These are phyloP conservation scores for Heliconius melpomene DNA, from an alignment of 1,140 invertebrate genomes.

Conservation along the genomic window DNA sequence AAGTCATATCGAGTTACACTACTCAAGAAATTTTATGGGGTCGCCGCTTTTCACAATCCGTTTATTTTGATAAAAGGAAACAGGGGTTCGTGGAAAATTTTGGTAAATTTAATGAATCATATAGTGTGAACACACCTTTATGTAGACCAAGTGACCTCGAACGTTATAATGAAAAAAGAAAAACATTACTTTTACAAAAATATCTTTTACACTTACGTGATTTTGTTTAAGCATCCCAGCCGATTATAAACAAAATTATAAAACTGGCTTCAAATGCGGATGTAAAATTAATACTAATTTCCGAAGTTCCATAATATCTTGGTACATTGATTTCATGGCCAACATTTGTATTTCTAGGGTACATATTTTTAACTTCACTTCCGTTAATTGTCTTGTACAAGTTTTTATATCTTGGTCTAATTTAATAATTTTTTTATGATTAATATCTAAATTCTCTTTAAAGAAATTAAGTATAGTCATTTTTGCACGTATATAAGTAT, in stretches of 20 bases:
- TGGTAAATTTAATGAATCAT: slow-evolving; percentile 88
- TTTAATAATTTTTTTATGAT: slow-evolving; percentile 48
- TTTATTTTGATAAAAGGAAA: slow-evolving; percentile 89
- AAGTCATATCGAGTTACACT: slow-evolving; percentile 84
- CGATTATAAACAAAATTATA: not conserved
- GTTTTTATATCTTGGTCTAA: slow-evolving; percentile 48
- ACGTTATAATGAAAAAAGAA: slow-evolving; percentile 74
- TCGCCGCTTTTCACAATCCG: slow-evolving; percentile 84
- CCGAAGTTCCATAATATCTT: slow-evolving; percentile 61
- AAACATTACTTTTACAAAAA: slow-evolving; percentile 15
- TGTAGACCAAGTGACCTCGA: slow-evolving; percentile 88
- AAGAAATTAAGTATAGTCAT: slow-evolving; percentile 41
- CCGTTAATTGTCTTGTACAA: slow-evolving; percentile 46
- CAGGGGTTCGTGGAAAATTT: slow-evolving; percentile 93
- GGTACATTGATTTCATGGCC: slow-evolving; percentile 52
- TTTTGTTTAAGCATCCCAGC: not conserved
- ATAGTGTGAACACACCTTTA: slow-evolving; percentile 90
- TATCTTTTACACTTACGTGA: slow-evolving; percentile 25
- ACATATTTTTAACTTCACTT: slow-evolving; percentile 52
- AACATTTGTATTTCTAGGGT: slow-evolving; percentile 52
- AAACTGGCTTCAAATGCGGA: slow-evolving; percentile 46
- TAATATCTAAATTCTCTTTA: slow-evolving; percentile 45
- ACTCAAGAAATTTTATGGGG: slow-evolving; percentile 88
- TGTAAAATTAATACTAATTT: slow-evolving; percentile 51
- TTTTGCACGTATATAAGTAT: not conserved